phyloP scores from a whole-genome alignment of 2,888 invertebrate genomes.

The Apomyelois bistriatella region DNA sequence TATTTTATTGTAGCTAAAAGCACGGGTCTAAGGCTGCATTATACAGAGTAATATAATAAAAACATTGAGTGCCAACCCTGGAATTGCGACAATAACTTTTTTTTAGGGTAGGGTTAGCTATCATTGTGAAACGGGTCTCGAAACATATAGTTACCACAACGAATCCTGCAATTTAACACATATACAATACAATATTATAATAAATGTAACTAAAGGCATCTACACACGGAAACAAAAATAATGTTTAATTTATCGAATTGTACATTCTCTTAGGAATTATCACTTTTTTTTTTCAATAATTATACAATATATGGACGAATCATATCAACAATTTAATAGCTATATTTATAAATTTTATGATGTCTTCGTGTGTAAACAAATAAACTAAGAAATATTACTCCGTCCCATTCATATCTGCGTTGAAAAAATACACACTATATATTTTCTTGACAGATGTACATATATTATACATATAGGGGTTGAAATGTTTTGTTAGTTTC shows the following conservation, averaged over 20 bases:
- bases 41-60: conserved; percentile 30
- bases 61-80: conserved; percentile 45
- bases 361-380: conserved; percentile 40
- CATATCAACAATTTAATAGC: neutral
- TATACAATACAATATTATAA: conserved; percentile 16
- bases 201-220: conserved; percentile 32
- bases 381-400: conserved; percentile 33
- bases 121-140: conserved; percentile 65
- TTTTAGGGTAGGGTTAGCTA: conserved; percentile 39
- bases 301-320: no score
- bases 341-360: neutral
- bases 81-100: conserved; percentile 19
- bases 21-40: conserved; percentile 65
- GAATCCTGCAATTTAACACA: conserved; percentile 57
- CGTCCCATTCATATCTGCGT: conserved; percentile 54
- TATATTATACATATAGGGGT: conserved; percentile 9
- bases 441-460: conserved; percentile 20
- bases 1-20: conserved; percentile 48
- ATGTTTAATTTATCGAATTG: no score
- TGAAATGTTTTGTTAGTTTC: conserved; percentile 17
- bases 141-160: conserved; percentile 73
- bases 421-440: conserved; percentile 21
- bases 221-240: conserved; percentile 30
- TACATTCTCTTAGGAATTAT: no score
- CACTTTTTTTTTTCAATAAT: no score